Evolutionary conservation across 2,797 vertebrate genomes (phyloP).

Genomic region (Cyclura pinguis): DNA sequence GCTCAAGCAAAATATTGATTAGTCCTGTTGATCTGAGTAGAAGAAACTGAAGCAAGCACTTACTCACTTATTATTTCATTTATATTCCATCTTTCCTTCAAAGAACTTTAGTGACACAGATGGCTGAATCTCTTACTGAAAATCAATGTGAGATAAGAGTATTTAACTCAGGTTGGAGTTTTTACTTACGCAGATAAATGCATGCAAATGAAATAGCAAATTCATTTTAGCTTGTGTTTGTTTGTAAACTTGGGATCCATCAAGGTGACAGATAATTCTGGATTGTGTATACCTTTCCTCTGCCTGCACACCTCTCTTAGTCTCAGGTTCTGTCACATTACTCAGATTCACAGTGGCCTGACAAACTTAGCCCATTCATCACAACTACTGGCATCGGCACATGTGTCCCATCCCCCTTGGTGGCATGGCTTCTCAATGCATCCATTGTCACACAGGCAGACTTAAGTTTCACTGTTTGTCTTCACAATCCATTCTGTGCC

Average conservation of each 20-base stretch:
- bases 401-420: not conserved
- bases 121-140: not conserved
- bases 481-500: constrained; percentile 19
- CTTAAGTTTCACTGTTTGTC: constrained; percentile 43
- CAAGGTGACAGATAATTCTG: not conserved
- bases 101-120: not conserved
- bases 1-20: too few species aligned
- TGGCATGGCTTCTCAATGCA: constrained; percentile 24
- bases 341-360: not conserved
- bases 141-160: too few species aligned
- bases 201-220: not conserved
- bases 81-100: not conserved
- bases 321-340: not conserved
- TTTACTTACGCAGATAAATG: not conserved
- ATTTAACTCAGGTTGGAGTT: not conserved
- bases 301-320: not conserved
- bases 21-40: too few species aligned
- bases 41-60: too few species aligned
- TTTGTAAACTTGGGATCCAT: not conserved
- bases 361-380: not conserved
- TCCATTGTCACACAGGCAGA: not conserved
- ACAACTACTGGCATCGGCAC: not conserved
- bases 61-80: not conserved
- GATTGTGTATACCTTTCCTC: not conserved
- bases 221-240: not conserved